These are phyloP conservation scores for Liasis olivaceus DNA, from an alignment of 2,797 vertebrate species.

Conservation along the genomic window DNA sequence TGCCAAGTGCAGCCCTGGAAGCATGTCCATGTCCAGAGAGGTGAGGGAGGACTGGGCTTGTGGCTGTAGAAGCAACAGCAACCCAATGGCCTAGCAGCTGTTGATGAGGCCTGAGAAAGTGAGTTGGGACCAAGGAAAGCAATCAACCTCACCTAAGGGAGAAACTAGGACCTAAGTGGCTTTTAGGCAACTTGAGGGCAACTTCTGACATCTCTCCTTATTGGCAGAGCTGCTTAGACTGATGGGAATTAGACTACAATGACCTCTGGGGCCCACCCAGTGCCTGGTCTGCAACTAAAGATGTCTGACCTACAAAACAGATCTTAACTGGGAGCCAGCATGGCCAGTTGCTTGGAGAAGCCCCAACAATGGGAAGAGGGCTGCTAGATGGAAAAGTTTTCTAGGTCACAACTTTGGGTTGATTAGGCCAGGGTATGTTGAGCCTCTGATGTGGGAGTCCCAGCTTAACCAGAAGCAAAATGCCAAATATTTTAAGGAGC, in stretches of 20 bases:
- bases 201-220: neutral
- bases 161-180: no score
- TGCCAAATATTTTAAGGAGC: neutral
- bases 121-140: no score
- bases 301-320: neutral
- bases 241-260: neutral
- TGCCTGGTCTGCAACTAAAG: neutral
- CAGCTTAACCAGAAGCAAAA: neutral
- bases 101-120: no score
- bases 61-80: no score
- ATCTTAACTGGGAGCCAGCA: neutral
- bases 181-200: neutral
- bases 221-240: neutral
- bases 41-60: neutral
- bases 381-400: neutral
- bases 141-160: no score
- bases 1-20: no score
- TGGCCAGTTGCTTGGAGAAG: neutral
- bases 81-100: no score
- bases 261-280: neutral
- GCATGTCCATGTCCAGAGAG: neutral
- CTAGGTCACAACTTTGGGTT: neutral
- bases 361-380: neutral
- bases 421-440: neutral
- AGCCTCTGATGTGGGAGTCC: neutral